Base-by-base conservation (phyloP, 2,113 vertebrate genomes). In the Catharus bicknelli region DNA sequence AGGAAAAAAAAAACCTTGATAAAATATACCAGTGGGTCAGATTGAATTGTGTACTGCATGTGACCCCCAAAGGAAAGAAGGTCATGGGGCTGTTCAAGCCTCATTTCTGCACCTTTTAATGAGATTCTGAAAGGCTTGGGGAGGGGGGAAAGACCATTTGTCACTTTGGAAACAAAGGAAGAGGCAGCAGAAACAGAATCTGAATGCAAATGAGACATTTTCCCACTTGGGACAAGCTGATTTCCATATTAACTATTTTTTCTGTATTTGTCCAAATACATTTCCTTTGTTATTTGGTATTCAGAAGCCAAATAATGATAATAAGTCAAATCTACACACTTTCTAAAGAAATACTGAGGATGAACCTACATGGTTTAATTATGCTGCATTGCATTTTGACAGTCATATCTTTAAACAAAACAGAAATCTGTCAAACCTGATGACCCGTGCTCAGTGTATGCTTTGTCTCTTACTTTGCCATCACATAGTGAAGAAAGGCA, bases 111-210 rank as follows among this genome's bases (percentile, higher is more conserved):
- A 91, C 79, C 43, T 86, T 83, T 93, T 95, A 96, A 95, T 95
- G 90, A 96, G 92, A 95, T 95, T 95, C 91, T 93, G 86, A 88
- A 91, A 92, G 84, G 70, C 48, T 48, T 77, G 17, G 36, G 66
- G 62, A 81, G 89, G 84, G 84, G 72, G 43, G 88, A 77, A 88
- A 93, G 83, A 93, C 66, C 84, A 96, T 96, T 95, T 96, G 84
- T 96, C 95, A 96, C 70, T 95, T 91, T 89, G 85, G 91, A 96
- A 95, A 96, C 88, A 95, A 95, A 96, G 90, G 93, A 94, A 77
- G 67, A 95, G 86, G 78, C 93, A 94, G 89, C 67, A 86, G 88
- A 88, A 95, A 88, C 88, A 90, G 86, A 92, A 82, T 83, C 75
- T 88, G 93, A 94, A 95, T 96, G 92, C 76, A 95, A 96, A 97